Percentiles rank a stretch among this genome's conserved stretches.
These are phyloP conservation scores for Oegoconia quadripuncta DNA, from an alignment of 2,888 invertebrate species.

Conservation along the genomic window DNA sequence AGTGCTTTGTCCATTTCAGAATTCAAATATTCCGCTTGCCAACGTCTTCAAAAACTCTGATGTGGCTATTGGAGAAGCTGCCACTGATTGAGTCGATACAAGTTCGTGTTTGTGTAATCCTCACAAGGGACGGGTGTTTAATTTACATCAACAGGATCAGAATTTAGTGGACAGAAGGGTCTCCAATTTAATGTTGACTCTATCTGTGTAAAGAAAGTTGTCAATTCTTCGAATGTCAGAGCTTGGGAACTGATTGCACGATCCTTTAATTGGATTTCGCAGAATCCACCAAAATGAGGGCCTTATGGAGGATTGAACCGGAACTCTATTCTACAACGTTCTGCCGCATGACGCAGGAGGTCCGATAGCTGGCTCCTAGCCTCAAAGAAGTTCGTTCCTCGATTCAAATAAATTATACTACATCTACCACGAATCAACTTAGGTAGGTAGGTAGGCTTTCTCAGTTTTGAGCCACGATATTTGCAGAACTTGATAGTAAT, in stretches of 20 bases:
- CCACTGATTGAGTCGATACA: background rate
- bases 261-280: background rate
- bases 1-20: background rate
- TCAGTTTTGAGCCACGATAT: too few relatives aligned
- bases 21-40: background rate
- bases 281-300: background rate
- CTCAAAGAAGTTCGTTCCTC: background rate
- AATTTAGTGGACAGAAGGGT: slow-evolving; percentile 2
- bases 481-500: too few relatives aligned
- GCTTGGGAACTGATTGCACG: background rate
- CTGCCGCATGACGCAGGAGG: background rate
- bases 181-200: slow-evolving; percentile 9
- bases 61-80: background rate
- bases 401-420: background rate
- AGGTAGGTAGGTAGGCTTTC: too few relatives aligned
- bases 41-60: background rate
- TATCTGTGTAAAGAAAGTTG: slow-evolving; percentile 5
- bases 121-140: slow-evolving; percentile 7
- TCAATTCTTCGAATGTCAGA: slow-evolving; percentile 8
- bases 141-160: slow-evolving; percentile 12
- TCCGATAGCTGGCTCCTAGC: background rate
- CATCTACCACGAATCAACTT: slow-evolving; percentile 9
- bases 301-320: slow-evolving; percentile 1
- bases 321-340: background rate
- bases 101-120: background rate